Percentiles rank a stretch among this genome's conserved stretches.
Evolutionary conservation across 2,113 vertebrate species (phyloP).

Genomic region (Marmota flaviventris): DNA sequence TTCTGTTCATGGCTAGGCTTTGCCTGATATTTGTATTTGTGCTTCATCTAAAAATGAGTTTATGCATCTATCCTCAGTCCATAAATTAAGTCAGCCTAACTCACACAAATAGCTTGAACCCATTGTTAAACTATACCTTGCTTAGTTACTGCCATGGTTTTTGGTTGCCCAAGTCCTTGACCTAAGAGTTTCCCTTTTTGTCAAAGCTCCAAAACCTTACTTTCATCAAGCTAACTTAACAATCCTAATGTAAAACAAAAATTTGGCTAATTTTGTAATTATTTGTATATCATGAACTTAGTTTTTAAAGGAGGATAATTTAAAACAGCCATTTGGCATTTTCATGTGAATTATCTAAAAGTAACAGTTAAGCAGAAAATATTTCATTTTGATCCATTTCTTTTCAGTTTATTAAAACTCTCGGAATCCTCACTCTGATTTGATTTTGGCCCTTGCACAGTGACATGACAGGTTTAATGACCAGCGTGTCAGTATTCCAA

Average conservation of each 20-base stretch:
- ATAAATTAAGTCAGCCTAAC: background rate
- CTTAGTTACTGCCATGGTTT: background rate
- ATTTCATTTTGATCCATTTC: background rate
- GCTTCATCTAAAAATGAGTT: background rate
- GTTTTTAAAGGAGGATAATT: background rate
- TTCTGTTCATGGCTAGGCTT: background rate
- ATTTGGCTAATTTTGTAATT: background rate
- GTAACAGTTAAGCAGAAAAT: background rate
- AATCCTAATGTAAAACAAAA: background rate
- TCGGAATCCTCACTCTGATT: background rate
- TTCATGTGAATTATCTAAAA: background rate
- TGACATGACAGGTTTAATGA: conserved; percentile 62
- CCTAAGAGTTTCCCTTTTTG: background rate
- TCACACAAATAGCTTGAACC: background rate
- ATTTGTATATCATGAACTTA: background rate
- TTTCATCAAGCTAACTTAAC: background rate
- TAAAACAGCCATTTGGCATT: background rate
- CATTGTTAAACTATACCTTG: background rate
- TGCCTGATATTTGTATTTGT: background rate
- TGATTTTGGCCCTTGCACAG: background rate
- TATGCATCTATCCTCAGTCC: background rate
- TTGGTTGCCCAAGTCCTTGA: background rate
- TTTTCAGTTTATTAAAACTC: conserved; percentile 15
- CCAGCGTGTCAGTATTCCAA: conserved; percentile 57
- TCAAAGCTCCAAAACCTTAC: background rate